Percentiles rank a stretch among this genome's conserved stretches.
phyloP scores from a whole-genome alignment of 2,888 invertebrate genomes.

The Rhingia rostrata region DNA sequence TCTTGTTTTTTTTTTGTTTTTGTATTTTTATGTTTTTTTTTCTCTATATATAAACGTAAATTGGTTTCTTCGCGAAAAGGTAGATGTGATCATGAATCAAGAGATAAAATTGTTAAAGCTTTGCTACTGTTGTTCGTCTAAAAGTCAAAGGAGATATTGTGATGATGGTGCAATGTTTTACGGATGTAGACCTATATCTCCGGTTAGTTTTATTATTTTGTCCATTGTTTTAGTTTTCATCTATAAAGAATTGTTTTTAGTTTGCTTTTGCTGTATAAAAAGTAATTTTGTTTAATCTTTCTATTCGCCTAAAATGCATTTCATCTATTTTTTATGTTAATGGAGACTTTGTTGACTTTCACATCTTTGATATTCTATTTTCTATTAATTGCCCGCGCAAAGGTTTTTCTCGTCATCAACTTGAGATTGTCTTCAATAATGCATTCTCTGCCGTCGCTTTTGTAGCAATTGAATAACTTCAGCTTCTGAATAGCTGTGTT shows the following conservation, averaged over 20 bases:
- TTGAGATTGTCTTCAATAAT: too few relatives aligned
- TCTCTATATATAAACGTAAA: conserved; percentile 59
- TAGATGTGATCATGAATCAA: conserved; percentile 77
- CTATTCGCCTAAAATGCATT: conserved; percentile 40
- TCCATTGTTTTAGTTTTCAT: conserved; percentile 61
- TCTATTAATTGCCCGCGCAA: neutral
- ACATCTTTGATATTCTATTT: conserved; percentile 5
- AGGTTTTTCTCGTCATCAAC: neutral
- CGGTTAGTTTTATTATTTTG: conserved; percentile 78
- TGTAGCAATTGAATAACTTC: too few relatives aligned
- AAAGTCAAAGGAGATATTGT: conserved; percentile 74
- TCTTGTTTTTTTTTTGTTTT: conserved; percentile 73
- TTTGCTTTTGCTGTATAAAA: conserved; percentile 59
- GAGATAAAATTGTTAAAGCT: conserved; percentile 75
- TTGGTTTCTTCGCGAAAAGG: conserved; percentile 75
- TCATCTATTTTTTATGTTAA: conserved; percentile 8
- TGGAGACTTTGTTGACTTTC: neutral
- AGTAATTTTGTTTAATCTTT: conserved; percentile 47
- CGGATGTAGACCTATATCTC: conserved; percentile 78
- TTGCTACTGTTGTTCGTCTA: conserved; percentile 76
- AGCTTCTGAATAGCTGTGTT: too few relatives aligned
- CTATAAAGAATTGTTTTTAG: conserved; percentile 47
- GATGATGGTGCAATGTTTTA: conserved; percentile 75
- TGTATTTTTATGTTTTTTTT: conserved; percentile 45
- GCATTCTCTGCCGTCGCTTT: neutral